Conservation (phyloP, 2,888 invertebrate species). For the Polietes domitor region DNA sequence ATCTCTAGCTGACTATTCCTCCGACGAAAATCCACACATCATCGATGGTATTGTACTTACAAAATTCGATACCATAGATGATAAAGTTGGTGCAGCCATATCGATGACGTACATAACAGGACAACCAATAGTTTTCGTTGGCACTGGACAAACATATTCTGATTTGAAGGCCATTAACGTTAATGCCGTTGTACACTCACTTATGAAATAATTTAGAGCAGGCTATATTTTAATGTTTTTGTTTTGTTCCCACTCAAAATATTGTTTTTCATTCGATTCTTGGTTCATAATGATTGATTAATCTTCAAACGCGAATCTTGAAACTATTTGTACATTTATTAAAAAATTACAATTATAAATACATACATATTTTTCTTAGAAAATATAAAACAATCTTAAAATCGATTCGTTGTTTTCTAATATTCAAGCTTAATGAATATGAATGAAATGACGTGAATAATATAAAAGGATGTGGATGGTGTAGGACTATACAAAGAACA, state of each 20-base stretch:
- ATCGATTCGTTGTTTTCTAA: slow-evolving; percentile 48
- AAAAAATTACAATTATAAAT: slow-evolving; percentile 53
- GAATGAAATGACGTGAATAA: background rate
- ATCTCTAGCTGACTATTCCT: slow-evolving; percentile 95
- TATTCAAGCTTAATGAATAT: slow-evolving; percentile 15
- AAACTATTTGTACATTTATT: slow-evolving; percentile 61
- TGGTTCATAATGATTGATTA: slow-evolving; percentile 22
- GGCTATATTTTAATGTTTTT: background rate
- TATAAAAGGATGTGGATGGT: background rate
- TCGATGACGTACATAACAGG: slow-evolving; percentile 99
- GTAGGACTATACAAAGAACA: slow-evolving; percentile 22
- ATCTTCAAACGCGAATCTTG: slow-evolving; percentile 5
- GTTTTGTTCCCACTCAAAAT: background rate
- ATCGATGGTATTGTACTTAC: slow-evolving; percentile 99
- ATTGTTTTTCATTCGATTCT: slow-evolving; percentile 8
- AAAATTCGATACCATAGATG: slow-evolving; percentile 99
- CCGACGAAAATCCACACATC: slow-evolving; percentile 90
- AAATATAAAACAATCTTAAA: slow-evolving; percentile 51
- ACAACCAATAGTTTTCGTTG: slow-evolving; percentile 96
- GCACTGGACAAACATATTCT: slow-evolving; percentile 99
- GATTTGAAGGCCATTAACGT: slow-evolving; percentile 98
- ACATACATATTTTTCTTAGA: slow-evolving; percentile 50
- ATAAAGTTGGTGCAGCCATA: slow-evolving; percentile 99
- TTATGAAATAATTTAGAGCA: slow-evolving; percentile 88
- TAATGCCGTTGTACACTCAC: slow-evolving; percentile 96